Evolutionary conservation across 2,888 invertebrate genomes (phyloP).

Genomic region (Allygus modestus): DNA sequence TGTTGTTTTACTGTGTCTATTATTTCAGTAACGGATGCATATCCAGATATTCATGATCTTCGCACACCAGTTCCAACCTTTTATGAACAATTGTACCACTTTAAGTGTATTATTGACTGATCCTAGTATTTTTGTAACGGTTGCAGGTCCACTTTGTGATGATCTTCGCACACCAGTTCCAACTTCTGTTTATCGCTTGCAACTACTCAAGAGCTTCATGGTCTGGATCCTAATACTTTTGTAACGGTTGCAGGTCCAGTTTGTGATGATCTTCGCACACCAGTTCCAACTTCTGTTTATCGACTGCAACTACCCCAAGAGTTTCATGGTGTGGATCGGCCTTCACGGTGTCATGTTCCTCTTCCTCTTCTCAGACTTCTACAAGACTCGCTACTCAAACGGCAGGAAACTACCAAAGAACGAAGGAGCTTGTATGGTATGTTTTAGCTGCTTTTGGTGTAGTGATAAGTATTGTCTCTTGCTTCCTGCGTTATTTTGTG

Average conservation of each 20-base stretch:
- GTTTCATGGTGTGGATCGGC: slow-evolving; percentile 96
- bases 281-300: slow-evolving; percentile 94
- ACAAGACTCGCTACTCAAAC: slow-evolving; percentile 86
- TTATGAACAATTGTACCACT: too few species aligned
- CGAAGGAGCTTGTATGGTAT: slow-evolving; percentile 84
- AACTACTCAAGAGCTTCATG: slow-evolving; percentile 90
- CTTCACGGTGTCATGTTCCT: slow-evolving; percentile 96
- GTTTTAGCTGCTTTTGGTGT: slow-evolving; percentile 71
- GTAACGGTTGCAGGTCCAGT: slow-evolving; percentile 90
- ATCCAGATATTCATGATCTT: too few species aligned
- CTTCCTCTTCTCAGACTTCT: slow-evolving; percentile 96
- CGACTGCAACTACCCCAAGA: slow-evolving; percentile 94
- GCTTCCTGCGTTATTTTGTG: background rate
- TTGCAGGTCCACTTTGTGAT: slow-evolving; percentile 93
- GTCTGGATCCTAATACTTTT: slow-evolving; percentile 89
- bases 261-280: slow-evolving; percentile 93
- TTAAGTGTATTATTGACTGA: too few species aligned
- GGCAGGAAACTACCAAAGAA: slow-evolving; percentile 71
- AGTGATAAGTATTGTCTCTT: too few species aligned
- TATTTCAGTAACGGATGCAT: too few species aligned
- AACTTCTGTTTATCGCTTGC: slow-evolving; percentile 92
- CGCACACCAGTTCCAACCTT: too few species aligned
- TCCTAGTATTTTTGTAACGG: too few species aligned
- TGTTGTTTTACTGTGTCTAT: too few species aligned
- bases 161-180: slow-evolving; percentile 95